Conservation (phyloP, 2,888 invertebrate genomes). For the Lucinisca nassula region DNA sequence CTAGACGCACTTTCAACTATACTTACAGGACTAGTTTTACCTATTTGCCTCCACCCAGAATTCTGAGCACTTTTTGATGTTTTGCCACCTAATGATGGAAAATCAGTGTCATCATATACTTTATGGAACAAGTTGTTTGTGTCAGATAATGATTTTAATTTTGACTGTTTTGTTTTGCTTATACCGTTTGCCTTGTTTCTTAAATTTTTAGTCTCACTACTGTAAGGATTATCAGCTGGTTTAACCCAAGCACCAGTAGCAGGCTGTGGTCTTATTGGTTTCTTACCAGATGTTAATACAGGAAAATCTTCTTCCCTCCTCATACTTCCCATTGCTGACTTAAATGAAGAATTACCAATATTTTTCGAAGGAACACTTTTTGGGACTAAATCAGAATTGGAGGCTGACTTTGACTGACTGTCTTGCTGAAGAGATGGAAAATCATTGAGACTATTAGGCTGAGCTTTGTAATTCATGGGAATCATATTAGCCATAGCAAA, state of each 20-base stretch:
- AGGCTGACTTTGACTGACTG: constrained; percentile 14
- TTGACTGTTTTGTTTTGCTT: not conserved
- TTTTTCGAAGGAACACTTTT: constrained; percentile 22
- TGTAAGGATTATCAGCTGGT: not conserved
- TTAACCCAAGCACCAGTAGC: constrained; percentile 44
- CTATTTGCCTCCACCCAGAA: constrained; percentile 51
- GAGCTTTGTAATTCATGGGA: constrained; percentile 75
- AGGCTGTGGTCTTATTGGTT: constrained; percentile 4
- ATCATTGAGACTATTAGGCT: constrained; percentile 76
- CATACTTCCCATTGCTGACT: not conserved
- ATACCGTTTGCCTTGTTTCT: not conserved
- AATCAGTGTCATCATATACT: constrained; percentile 3
- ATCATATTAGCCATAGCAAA: constrained; percentile 85
- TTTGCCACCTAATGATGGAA: constrained; percentile 7
- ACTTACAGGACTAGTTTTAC: constrained; percentile 14
- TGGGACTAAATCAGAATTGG: constrained; percentile 4
- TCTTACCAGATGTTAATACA: constrained; percentile 54
- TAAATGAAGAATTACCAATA: constrained; percentile 20
- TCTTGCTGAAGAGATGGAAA: constrained; percentile 72
- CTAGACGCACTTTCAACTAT: not conserved
- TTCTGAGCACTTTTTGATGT: not conserved
- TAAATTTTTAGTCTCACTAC: constrained; percentile 21
- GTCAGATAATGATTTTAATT: not conserved
- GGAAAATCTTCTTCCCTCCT: constrained; percentile 70
- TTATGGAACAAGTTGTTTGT: constrained; percentile 3